These are phyloP conservation scores for Tachina fera DNA, from an alignment of 2,888 invertebrate species.

Conservation along the genomic window DNA sequence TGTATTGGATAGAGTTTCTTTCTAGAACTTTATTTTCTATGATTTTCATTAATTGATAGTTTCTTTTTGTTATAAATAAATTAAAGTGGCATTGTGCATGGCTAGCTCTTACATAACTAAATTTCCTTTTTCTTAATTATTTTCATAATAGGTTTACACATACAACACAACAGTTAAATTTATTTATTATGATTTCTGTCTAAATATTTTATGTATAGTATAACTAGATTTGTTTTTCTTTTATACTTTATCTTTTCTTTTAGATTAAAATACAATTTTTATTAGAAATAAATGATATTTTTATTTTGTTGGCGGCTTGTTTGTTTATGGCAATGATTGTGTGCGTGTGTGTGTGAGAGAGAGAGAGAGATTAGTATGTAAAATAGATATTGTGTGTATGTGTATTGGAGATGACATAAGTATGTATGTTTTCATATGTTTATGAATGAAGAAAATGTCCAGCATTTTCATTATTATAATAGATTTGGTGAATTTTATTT, in stretches of 20 bases:
- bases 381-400: not conserved
- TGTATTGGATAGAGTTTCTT: not conserved
- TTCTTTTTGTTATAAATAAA: conserved; percentile 56
- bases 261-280: conserved; percentile 40
- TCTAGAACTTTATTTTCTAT: conserved; percentile 16
- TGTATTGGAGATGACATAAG: conserved; percentile 25
- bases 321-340: conserved; percentile 15
- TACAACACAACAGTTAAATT: conserved; percentile 70
- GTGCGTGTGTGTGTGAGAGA: not conserved
- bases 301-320: not conserved
- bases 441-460: conserved; percentile 80
- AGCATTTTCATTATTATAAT: conserved; percentile 78
- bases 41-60: conserved; percentile 29
- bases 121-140: conserved; percentile 29
- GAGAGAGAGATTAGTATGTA: not conserved
- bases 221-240: not conserved
- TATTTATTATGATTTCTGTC: conserved; percentile 27
- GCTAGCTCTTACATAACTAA: conserved; percentile 70
- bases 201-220: not conserved
- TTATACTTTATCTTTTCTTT: conserved; percentile 5
- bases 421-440: conserved; percentile 33
- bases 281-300: conserved; percentile 42
- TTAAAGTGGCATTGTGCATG: conserved; percentile 71
- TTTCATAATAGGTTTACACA: conserved; percentile 64
- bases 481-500: conserved; percentile 45